Conservation (phyloP, 2,797 vertebrate species). For the Gymnoscopelus microlampas region DNA sequence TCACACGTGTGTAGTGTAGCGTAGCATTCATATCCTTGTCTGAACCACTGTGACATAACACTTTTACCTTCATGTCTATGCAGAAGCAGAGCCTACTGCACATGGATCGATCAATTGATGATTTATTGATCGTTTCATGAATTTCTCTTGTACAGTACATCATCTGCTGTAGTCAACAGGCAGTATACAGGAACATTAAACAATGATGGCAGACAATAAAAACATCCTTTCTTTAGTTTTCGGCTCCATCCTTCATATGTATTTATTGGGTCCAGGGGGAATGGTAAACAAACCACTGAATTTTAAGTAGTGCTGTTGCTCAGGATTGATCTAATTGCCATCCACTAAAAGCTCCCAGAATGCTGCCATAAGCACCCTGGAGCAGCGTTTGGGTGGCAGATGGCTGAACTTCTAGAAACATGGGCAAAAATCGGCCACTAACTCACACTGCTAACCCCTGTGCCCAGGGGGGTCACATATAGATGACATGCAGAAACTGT, state of each 20-base stretch:
- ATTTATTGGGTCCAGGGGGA: background rate
- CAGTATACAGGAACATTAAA: too few relatives aligned
- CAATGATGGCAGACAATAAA: too few relatives aligned
- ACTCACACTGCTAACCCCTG: background rate
- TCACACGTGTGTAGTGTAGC: background rate
- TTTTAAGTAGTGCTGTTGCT: background rate
- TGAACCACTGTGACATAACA: constrained; percentile 20
- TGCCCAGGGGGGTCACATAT: background rate
- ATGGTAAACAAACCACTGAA: constrained; percentile 12
- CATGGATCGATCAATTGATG: too few relatives aligned
- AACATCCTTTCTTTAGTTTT: background rate
- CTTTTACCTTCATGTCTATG: constrained; percentile 17
- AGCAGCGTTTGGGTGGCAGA: constrained; percentile 21
- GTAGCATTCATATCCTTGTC: background rate
- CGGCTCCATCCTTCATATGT: background rate
- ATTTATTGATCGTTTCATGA: too few relatives aligned
- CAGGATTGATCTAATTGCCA: constrained; percentile 2
- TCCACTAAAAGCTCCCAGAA: constrained; percentile 7
- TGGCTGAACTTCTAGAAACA: background rate
- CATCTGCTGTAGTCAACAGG: too few relatives aligned
- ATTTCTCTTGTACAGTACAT: too few relatives aligned
- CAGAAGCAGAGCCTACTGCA: too few relatives aligned
- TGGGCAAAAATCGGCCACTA: background rate
- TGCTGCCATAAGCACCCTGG: background rate
- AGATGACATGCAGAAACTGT: background rate